Evolutionary conservation across 1,140 invertebrate genomes (phyloP), one percentile per base, ranked within the genome.

Genomic region (Zaprionus lachaisei): DNA sequence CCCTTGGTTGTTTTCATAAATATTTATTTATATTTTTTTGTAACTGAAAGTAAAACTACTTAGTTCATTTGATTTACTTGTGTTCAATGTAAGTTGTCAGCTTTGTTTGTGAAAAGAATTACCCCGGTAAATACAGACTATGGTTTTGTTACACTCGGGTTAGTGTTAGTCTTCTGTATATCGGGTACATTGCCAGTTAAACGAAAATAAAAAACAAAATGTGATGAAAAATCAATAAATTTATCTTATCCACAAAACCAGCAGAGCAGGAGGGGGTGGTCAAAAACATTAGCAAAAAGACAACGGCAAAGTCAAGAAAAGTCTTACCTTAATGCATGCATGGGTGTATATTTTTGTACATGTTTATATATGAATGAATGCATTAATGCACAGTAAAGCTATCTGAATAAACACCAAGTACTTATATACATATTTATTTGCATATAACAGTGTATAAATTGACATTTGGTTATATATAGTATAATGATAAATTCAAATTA

Each of bases 171-270:
- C 47, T 22, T 51, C 11, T 12, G 11, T 22, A 20, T 51, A 51
- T 51, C 20, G 17, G 11, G 17, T 11, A 7, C 20, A 22, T 24
- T 51, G 47, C 47, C 14, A 22, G 20, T 22, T 5, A 20, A 12
- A 24, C 17, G 7, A 51, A 4, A 24, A 20, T 24, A 14, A 51
- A 24, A 24, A 5, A 51, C 22, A 12, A 12, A 22, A 51, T 17
- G 47, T 51, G 20, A 51, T 51, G 47, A 51, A 51, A 51, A 51
- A 51, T 51, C 47, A 22, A 51, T 51, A 51, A 51, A 12, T 12
- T 24, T 12, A 51, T 24, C 20, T 51, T 51, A 12, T 14, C 20
- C 5, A 12, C 7, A 17, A 20, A 11, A 51, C 20, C n/a, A 17
- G 7, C n/a, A 47, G 2, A 11, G 9, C 15, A 41, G 5, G 38